Base-by-base conservation (phyloP, 2,888 invertebrate genomes). In the Melolontha melolontha region DNA sequence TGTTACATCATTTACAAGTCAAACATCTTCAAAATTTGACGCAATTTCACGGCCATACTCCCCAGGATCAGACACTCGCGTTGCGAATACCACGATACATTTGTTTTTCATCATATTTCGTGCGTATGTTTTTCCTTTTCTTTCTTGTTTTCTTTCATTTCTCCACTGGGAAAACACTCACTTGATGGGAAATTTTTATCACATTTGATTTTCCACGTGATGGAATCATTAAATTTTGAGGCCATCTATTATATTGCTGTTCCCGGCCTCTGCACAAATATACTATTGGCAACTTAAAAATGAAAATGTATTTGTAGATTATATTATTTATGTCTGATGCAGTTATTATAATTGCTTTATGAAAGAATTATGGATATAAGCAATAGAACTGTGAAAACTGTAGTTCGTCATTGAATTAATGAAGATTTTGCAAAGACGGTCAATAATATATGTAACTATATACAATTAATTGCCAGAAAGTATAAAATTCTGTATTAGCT, bases 151-250 rank as follows among this genome's bases (percentile, higher is more conserved):
- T 7, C 10, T 22, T 40, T 29, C 27, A 59, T 44, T 29, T 22
- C 12, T 59, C 44, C 59, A 27, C n/a, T 27, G 59, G 34, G 59
- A 44, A 10, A 44, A 59, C 59, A 12, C 59, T 22, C 29, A 6
- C 8, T 12, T 59, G 59, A 59, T 59, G 59, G 59, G 29, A 44
- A 59, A 59, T 59, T 59, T 44, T 59, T 59, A 59, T 59, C 59
- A 34, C 44, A 59, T 59, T 29, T 42, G 59, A 59, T 44, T 59
- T 59, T n/a, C 59, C 29, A 44, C 44, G 7, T 14, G 59, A 44
- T 47, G 59, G 44, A 29, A n/a, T 54, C 44, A 59, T 44, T 59
- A 59, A 27, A 47, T 59, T 14, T n/a, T 5, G 40, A 40, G 40
- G 41, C 17, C 17, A 41, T 41, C 44, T 59, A 29, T 59, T 44